Percentiles rank a stretch among this genome's conserved stretches.
Conservation (phyloP, 2,888 invertebrate genomes). For the Xestia ashworthii region DNA sequence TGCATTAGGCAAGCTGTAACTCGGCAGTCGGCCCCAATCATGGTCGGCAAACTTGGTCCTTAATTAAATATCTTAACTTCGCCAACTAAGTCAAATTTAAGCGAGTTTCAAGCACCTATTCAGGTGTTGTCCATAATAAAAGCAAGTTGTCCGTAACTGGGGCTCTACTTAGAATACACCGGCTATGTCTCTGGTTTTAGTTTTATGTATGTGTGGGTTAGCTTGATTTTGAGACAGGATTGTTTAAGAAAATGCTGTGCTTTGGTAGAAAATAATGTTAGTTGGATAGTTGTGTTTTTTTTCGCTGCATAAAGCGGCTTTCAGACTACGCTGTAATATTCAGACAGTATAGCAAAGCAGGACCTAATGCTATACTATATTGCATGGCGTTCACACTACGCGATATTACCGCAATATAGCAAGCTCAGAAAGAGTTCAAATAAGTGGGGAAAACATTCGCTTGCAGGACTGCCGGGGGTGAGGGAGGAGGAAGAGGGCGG, state of each 20-base stretch:
- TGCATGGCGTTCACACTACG: too few relatives aligned
- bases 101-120: slow-evolving; percentile 67
- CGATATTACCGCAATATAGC: too few relatives aligned
- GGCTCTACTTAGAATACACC: slow-evolving; percentile 44
- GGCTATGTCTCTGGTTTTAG: slow-evolving; percentile 49
- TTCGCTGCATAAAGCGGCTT: neutral
- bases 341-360: too few relatives aligned
- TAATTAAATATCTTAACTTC: slow-evolving; percentile 68
- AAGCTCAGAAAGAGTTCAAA: too few relatives aligned
- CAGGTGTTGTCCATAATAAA: slow-evolving; percentile 70
- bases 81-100: slow-evolving; percentile 64
- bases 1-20: slow-evolving; percentile 30
- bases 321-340: too few relatives aligned
- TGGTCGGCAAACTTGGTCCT: slow-evolving; percentile 46
- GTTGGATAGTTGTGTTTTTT: neutral
- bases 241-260: neutral
- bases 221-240: slow-evolving; percentile 3
- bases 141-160: slow-evolving; percentile 52
- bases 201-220: slow-evolving; percentile 29
- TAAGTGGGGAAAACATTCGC: too few relatives aligned
- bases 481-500: too few relatives aligned
- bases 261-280: neutral
- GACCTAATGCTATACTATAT: too few relatives aligned
- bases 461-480: too few relatives aligned
- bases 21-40: slow-evolving; percentile 48